Conservation (phyloP, 2,113 vertebrate genomes). For the Equus przewalskii region DNA sequence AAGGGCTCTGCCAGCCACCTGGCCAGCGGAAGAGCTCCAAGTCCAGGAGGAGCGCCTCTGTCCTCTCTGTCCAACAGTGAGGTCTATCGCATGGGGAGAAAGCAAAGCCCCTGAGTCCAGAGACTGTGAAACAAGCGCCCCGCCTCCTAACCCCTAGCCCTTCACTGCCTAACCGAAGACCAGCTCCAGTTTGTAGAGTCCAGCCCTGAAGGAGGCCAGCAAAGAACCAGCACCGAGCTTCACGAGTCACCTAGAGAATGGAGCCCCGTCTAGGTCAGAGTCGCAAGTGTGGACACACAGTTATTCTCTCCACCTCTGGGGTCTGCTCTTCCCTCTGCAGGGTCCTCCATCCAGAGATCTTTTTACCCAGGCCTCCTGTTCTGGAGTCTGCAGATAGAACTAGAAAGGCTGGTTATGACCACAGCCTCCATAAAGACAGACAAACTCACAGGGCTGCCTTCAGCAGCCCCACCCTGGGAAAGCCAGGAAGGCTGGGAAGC, state of each 20-base stretch:
- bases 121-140: background rate
- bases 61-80: background rate
- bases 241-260: background rate
- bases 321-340: background rate
- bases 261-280: background rate
- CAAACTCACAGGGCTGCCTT: background rate
- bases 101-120: background rate
- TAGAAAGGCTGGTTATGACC: background rate
- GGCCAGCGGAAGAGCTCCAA: background rate
- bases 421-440: background rate
- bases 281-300: background rate
- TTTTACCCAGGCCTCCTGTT: background rate
- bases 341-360: background rate
- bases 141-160: background rate
- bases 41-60: fast-evolving
- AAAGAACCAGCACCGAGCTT: background rate
- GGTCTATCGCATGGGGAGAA: background rate
- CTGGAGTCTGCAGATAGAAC: background rate
- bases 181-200: background rate
- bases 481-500: background rate
- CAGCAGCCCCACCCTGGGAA: background rate
- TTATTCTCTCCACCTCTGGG: background rate
- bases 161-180: background rate
- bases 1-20: background rate
- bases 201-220: background rate